Conservation (phyloP, 2,113 vertebrate genomes). For the Psophia crepitans region DNA sequence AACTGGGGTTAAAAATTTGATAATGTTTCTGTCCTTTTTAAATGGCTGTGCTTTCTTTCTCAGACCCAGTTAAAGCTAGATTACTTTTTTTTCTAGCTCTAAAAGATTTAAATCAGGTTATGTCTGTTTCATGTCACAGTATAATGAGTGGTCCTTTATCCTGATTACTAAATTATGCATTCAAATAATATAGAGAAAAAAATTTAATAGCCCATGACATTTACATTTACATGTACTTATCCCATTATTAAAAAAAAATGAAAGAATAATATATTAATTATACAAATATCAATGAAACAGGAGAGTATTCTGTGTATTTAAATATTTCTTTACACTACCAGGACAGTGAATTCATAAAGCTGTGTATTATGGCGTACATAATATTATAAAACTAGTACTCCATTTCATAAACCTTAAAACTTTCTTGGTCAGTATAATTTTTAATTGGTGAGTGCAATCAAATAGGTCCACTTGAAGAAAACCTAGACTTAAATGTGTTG, state of each 20-base stretch:
- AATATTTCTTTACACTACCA: not conserved
- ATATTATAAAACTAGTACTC: not conserved
- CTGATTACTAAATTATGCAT: not conserved
- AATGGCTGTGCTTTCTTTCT: not conserved
- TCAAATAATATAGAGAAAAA: not conserved
- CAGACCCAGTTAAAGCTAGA: not conserved
- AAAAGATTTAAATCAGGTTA: not conserved
- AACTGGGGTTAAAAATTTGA: not conserved
- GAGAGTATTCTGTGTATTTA: not conserved
- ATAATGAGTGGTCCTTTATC: not conserved
- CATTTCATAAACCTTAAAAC: not conserved
- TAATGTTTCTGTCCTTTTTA: not conserved
- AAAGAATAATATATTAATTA: not conserved
- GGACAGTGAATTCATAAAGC: not conserved
- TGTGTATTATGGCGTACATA: not conserved
- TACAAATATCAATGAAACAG: not conserved
- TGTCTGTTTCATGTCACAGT: not conserved
- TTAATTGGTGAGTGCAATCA: not conserved
- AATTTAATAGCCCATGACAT: not conserved
- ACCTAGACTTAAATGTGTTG: not conserved
- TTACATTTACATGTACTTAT: not conserved
- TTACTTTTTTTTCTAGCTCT: not conserved
- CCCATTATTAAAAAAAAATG: not conserved
- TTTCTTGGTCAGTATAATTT: not conserved
- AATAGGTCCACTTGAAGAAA: not conserved